Evolutionary conservation across 2,797 vertebrate genomes (phyloP).

Genomic region (Orestias chungarensis): DNA sequence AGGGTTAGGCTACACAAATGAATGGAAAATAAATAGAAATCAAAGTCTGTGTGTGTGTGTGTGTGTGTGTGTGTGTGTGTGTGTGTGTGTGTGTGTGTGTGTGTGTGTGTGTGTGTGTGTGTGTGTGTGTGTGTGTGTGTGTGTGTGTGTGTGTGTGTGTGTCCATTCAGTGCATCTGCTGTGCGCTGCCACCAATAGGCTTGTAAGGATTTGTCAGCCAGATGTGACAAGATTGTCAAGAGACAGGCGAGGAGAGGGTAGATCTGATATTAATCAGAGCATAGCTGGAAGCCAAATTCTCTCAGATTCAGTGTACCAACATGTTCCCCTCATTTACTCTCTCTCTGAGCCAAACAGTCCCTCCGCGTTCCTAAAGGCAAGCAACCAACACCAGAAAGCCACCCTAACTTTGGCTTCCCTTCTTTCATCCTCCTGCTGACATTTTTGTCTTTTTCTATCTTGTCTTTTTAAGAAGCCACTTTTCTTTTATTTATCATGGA

Average conservation of each 20-base stretch:
- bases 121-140: neutral
- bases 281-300: slow-evolving; percentile 92
- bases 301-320: slow-evolving; percentile 88
- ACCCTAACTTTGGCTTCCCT: slow-evolving; percentile 43
- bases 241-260: slow-evolving; percentile 82
- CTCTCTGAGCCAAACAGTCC: slow-evolving; percentile 79
- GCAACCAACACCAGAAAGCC: slow-evolving; percentile 53
- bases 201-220: slow-evolving; percentile 91
- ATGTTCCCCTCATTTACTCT: slow-evolving; percentile 89
- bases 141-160: neutral
- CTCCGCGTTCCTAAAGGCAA: slow-evolving; percentile 69
- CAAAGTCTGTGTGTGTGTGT: too few species aligned
- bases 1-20: too few species aligned
- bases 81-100: slow-evolving; percentile 9
- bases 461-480: slow-evolving; percentile 30
- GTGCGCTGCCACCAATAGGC: slow-evolving; percentile 82
- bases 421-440: slow-evolving; percentile 8
- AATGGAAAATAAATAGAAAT: too few species aligned
- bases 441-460: slow-evolving; percentile 34
- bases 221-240: slow-evolving; percentile 92
- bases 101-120: neutral
- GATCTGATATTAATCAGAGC: slow-evolving; percentile 92
- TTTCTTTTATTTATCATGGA: slow-evolving; percentile 55
- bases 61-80: slow-evolving; percentile 12
- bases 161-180: slow-evolving; percentile 19